These are phyloP conservation scores for Steatornis caripensis DNA, from an alignment of 2,113 vertebrate species.

Conservation along the genomic window DNA sequence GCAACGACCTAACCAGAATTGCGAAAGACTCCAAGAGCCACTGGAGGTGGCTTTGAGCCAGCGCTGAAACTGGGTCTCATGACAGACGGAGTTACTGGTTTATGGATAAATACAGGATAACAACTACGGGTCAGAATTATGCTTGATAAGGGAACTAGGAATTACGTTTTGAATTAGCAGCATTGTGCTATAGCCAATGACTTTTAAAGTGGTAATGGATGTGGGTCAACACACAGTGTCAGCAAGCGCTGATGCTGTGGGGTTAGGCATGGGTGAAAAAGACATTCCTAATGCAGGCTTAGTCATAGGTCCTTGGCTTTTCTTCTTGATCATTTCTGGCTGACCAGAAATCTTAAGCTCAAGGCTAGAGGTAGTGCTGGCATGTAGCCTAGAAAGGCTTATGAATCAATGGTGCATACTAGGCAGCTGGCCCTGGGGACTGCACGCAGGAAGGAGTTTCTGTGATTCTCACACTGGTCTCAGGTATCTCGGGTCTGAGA, in stretches of 20 bases:
- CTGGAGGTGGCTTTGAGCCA: background rate
- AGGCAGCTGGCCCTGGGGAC: background rate
- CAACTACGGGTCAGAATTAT: background rate
- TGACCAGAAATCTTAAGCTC: background rate
- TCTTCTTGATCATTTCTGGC: background rate
- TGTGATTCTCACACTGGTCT: background rate
- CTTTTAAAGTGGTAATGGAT: background rate
- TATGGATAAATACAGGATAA: background rate
- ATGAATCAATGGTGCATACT: background rate
- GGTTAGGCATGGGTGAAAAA: background rate
- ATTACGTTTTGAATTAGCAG: background rate
- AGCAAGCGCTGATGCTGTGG: background rate
- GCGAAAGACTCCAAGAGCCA: background rate
- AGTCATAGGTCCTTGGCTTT: conserved; percentile 6
- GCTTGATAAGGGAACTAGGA: background rate
- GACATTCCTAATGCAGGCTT: background rate
- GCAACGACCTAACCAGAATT: background rate
- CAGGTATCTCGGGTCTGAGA: background rate
- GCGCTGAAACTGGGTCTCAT: background rate
- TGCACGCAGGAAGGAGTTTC: background rate
- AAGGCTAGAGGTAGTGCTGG: background rate
- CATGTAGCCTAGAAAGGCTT: background rate
- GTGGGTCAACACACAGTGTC: background rate
- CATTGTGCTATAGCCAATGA: background rate
- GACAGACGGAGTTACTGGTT: background rate